These are phyloP conservation scores for Canis aureus DNA, from an alignment of 2,113 vertebrate species.

Conservation along the genomic window DNA sequence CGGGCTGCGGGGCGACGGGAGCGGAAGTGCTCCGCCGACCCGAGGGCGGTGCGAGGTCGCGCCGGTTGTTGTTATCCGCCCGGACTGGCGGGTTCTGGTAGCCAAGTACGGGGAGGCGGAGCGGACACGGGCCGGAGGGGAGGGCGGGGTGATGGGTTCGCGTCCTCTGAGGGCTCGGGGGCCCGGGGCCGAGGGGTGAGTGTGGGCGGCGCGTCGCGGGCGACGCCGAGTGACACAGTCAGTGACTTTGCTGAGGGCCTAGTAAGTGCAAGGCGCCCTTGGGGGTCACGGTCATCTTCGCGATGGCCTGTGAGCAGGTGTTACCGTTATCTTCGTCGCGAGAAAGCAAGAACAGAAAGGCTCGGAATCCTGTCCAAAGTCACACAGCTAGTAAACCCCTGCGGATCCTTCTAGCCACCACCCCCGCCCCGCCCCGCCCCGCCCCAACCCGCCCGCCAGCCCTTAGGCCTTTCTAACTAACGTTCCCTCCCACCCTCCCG, in stretches of 20 bases:
- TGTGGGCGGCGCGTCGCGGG: background rate
- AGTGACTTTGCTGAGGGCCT: background rate
- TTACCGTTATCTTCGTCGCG: background rate
- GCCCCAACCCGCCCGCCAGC: too few species aligned
- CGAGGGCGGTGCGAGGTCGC: too few species aligned
- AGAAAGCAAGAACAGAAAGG: background rate
- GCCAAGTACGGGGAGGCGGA: background rate
- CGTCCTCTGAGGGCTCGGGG: fast-evolving
- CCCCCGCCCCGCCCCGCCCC: too few species aligned
- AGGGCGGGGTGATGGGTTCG: background rate
- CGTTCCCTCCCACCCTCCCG: too few species aligned
- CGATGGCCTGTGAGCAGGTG: background rate
- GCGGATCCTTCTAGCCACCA: background rate
- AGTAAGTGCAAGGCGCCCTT: background rate
- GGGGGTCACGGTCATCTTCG: background rate
- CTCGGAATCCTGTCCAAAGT: background rate
- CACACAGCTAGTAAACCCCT: background rate
- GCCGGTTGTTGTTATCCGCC: background rate
- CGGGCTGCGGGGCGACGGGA: background rate
- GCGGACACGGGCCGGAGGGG: background rate
- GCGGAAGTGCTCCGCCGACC: background rate
- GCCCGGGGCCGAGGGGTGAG: background rate
- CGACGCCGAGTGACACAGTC: background rate
- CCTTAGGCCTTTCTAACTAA: background rate
- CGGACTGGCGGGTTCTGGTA: background rate